Base-by-base conservation (phyloP, 2,113 vertebrate genomes). In the Oncorhynchus gorbuscha region DNA sequence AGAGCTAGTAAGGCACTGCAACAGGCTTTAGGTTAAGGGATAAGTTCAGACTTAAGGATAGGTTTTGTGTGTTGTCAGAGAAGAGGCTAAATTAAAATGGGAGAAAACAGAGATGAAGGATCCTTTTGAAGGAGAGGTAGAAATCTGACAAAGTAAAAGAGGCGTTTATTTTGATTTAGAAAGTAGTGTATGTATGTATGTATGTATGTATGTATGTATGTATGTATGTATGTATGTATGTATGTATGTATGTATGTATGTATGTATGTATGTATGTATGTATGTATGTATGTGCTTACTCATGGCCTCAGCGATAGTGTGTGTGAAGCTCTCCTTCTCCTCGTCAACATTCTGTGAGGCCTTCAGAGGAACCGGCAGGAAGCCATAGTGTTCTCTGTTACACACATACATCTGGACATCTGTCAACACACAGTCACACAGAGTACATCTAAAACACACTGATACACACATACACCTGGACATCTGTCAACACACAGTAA, bases 331-430 rank as follows among this genome's bases (percentile, higher is more conserved):
- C 87, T 99, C 97, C 0, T 89, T 81, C 55, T 99, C 98, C 14
- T 99, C 98, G 4, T 96, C 92, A 49, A 97, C 90, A 0, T 79
- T 95, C 83, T 98, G 79, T 55, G 98, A 95, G 0, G 96, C 87
- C 86, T 97, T 99, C 79, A 98, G 91, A 11, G 98, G 98, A 78
- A 99, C 94, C 1, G 96, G 95, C 62, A 99, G 94, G 89, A 96
- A 96, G 3, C 98, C 98, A 0, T 97, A 99, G 86, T 97, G 96
- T 20, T 98, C 95, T 49, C 85, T 93, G 91, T 99, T 99, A 86
- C 98, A 99, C 79, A 99, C 82, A 72, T 97, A 94, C 97, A 99
- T 97, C 93, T 98, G 98, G 74, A 94, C 90, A 75, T 84, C 94
- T 94, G 79, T 3, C 66, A 35, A 79, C 16, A 76, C 75, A 83